Evolutionary conservation across 2,113 vertebrate genomes (phyloP).

Genomic region (Corythornis madagascariensis): DNA sequence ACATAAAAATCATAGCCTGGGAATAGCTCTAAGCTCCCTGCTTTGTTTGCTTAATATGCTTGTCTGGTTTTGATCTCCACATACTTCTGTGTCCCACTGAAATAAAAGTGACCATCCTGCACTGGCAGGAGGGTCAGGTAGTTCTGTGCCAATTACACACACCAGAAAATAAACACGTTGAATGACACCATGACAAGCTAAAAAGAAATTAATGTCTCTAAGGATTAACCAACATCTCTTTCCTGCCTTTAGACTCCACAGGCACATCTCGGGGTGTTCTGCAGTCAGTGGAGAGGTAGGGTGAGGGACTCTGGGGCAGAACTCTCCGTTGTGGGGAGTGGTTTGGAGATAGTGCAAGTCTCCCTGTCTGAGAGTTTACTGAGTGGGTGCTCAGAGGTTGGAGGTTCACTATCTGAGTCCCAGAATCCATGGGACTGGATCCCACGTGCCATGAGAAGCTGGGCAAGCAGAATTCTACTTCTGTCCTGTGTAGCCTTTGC

Average conservation of each 20-base stretch:
- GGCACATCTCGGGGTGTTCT: neutral
- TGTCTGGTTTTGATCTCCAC: neutral
- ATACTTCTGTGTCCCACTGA: neutral
- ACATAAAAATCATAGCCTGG: neutral
- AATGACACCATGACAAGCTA: neutral
- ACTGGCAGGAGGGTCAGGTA: neutral
- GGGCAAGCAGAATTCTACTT: neutral
- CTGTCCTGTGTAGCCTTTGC: neutral
- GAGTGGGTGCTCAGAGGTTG: neutral
- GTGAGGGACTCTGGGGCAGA: neutral
- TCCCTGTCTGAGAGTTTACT: neutral
- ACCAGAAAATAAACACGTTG: neutral
- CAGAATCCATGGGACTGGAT: neutral
- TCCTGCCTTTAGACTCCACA: neutral
- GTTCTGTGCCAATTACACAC: neutral
- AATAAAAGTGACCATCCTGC: neutral
- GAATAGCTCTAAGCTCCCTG: neutral
- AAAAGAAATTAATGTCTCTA: neutral
- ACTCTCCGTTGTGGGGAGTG: neutral
- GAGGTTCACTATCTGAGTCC: neutral
- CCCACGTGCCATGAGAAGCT: neutral
- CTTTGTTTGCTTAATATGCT: conserved; percentile 31
- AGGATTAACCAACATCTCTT: neutral
- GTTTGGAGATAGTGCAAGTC: neutral
- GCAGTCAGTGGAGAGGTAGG: neutral